Evolutionary conservation across 2,113 vertebrate genomes (phyloP), one percentile per base, ranked within the genome.

Genomic region (Sula dactylatra): DNA sequence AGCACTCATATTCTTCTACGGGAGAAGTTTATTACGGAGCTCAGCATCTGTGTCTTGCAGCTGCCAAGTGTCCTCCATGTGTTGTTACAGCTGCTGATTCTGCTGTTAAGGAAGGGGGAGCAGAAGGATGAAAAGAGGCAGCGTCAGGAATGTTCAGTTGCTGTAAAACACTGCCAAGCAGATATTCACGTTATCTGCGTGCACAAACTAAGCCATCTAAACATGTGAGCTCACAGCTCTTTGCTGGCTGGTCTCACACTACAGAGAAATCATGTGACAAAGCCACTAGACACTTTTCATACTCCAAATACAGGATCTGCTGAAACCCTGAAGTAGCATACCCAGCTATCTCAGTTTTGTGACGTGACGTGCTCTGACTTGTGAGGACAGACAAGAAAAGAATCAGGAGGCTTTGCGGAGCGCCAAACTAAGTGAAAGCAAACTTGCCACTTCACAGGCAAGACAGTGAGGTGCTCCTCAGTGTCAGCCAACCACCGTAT

Each of bases 1-100:
- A 97, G 86, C 96, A 81, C 97, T 97, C 96, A 42, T 89, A 97
- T 96, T 97, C 96, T 91, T 97, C 97, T 82, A 85, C 81, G 78
- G 93, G 84, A 95, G 92, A 94, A 96, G 96, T 93, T 92, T 97
- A 97, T 97, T 97, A 96, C 86, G 45, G 95, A 97, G 96, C 95
- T 94, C 97, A 96, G 98, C 98, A 98, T 98, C 98, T 98, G 98
- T 96, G 98, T 93, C 96, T 97, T 88, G 97, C 98, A 98, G 98
- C 98, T 98, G 98, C 98, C 98, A 98, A 98, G 96, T 96, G 90
- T 93, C 88, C 96, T 98, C 98, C 98, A 98, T 98, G 98, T 98
- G 98, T 98, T 98, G 95, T 96, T 94, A 97, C 98, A 98, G 98
- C 98, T 98, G 98, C 98, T 97, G 66, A 97, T 82, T 62, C 72